phyloP scores from a whole-genome alignment of 2,797 vertebrate genomes.

The Alca torda region DNA sequence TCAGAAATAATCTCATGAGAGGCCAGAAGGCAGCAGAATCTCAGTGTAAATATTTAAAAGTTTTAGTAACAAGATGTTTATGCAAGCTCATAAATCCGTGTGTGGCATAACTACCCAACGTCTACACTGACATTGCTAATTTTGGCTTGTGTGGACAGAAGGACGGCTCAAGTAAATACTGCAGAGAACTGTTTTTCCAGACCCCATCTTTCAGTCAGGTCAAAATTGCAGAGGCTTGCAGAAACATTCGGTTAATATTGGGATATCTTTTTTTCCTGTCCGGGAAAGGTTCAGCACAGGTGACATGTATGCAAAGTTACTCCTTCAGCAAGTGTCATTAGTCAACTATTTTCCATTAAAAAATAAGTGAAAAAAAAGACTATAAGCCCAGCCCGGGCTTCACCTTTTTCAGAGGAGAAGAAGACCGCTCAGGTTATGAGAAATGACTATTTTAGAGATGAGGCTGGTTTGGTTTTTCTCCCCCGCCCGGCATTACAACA shows the following conservation, averaged over 20 bases:
- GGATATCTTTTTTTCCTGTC: neutral
- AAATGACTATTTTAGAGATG: neutral
- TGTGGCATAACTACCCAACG: conserved; percentile 1
- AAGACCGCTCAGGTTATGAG: neutral
- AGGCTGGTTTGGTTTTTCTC: neutral
- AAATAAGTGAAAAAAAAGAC: neutral
- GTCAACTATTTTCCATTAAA: neutral
- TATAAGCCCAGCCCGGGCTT: neutral
- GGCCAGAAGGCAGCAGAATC: conserved; percentile 28
- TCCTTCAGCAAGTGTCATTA: neutral
- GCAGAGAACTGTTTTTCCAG: neutral
- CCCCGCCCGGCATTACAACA: neutral
- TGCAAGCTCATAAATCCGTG: conserved; percentile 5
- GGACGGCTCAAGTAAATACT: conserved; percentile 9
- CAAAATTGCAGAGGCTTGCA: neutral
- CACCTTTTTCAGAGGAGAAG: neutral
- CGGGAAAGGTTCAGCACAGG: neutral
- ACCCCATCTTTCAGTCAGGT: neutral
- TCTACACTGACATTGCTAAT: conserved; percentile 2
- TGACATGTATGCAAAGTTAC: neutral
- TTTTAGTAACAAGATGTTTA: conserved; percentile 50
- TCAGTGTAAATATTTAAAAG: conserved; percentile 53
- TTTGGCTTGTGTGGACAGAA: conserved; percentile 31
- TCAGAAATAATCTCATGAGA: conserved; percentile 1
- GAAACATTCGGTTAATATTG: neutral